Evolutionary conservation across 1,140 invertebrate species (phyloP).

Genomic region (Hirudo medicinalis): DNA sequence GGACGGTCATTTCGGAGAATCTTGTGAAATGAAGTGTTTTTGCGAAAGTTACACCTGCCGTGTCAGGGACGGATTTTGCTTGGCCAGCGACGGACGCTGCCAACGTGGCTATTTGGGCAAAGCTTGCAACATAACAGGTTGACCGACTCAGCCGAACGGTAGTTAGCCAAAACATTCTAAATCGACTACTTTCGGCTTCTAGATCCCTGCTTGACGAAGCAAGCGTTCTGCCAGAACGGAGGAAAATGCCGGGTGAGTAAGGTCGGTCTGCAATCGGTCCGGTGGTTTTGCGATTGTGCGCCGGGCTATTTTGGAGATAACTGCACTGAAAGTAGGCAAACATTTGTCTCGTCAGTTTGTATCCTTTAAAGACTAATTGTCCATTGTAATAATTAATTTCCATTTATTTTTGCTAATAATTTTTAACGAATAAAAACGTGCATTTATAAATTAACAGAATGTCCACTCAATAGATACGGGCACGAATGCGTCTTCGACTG

Average conservation of each 20-base stretch:
- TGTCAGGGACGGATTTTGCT: neutral
- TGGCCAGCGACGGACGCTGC: neutral
- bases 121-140: constrained; percentile 10
- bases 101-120: neutral
- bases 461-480: neutral
- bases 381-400: neutral
- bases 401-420: constrained; percentile 12
- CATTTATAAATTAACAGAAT: neutral
- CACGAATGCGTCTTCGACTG: constrained; percentile 1
- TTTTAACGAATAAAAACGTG: no score
- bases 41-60: neutral
- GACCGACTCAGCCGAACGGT: neutral
- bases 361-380: neutral
- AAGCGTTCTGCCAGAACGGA: neutral
- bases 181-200: neutral
- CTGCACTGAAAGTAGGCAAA: neutral
- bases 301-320: neutral
- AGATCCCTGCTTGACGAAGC: neutral
- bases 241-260: neutral
- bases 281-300: neutral
- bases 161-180: neutral
- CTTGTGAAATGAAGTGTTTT: neutral
- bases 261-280: neutral
- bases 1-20: neutral
- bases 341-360: neutral